These are phyloP conservation scores for Macrotis lagotis DNA, from an alignment of 2,113 vertebrate species.

Conservation along the genomic window DNA sequence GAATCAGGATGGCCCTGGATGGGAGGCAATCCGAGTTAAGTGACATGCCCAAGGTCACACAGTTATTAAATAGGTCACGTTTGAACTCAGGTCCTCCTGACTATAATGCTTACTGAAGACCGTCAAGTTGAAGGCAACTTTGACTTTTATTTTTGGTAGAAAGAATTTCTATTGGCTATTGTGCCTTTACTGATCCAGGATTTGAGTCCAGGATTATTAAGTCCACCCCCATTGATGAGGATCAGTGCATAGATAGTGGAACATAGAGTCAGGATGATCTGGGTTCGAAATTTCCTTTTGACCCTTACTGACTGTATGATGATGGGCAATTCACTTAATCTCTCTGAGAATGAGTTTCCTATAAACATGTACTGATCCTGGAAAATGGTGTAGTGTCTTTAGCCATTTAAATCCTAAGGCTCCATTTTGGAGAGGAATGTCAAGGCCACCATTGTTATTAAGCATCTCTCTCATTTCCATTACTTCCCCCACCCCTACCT, in stretches of 20 bases:
- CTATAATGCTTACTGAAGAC: not conserved
- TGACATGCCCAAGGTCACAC: too few species aligned
- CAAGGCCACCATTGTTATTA: not conserved
- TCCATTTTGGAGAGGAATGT: constrained; percentile 13
- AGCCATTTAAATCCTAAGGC: not conserved
- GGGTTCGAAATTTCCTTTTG: not conserved
- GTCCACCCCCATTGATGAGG: too few species aligned
- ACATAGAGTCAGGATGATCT: not conserved
- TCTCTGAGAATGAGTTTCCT: not conserved
- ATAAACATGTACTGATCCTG: not conserved
- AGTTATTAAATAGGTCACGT: too few species aligned
- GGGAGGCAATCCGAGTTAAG: too few species aligned
- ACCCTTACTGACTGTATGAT: not conserved
- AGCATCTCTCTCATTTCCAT: constrained; percentile 26
- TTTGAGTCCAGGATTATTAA: not conserved
- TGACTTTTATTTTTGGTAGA: not conserved
- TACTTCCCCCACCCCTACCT: not conserved
- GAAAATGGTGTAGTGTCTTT: not conserved
- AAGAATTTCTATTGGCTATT: not conserved
- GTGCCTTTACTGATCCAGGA: not conserved
- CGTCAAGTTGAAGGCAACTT: not conserved
- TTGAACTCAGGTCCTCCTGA: too few species aligned
- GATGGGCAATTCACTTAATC: not conserved
- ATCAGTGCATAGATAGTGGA: too few species aligned
- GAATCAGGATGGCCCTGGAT: too few species aligned